Evolutionary conservation across 2,113 vertebrate genomes (phyloP).

Genomic region (Tringa solitaria): DNA sequence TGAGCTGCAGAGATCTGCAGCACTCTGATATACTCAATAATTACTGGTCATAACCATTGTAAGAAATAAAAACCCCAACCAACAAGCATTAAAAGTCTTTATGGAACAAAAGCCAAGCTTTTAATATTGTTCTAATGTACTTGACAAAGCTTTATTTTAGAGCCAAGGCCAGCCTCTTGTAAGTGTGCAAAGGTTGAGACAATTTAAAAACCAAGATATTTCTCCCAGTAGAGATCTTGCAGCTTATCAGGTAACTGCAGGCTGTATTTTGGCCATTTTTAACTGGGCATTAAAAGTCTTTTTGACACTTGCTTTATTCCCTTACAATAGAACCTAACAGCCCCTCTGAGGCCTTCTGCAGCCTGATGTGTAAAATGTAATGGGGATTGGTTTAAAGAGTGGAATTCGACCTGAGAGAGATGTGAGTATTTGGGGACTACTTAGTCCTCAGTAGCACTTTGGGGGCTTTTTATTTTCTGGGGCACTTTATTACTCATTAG

Average conservation of each 20-base stretch:
- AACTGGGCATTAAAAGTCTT: conserved; percentile 69
- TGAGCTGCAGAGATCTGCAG: neutral
- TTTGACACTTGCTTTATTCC: conserved; percentile 71
- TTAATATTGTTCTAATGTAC: conserved; percentile 37
- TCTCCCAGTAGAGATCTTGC: conserved; percentile 56
- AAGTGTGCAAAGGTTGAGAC: conserved; percentile 24
- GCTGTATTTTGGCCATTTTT: conserved; percentile 44
- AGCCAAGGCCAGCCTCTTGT: neutral
- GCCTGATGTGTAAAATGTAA: conserved; percentile 40
- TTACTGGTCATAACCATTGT: neutral
- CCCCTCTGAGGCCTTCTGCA: conserved; percentile 20
- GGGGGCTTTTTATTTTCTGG: conserved; percentile 50
- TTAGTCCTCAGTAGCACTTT: conserved; percentile 50
- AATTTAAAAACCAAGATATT: conserved; percentile 56
- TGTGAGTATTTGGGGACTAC: conserved; percentile 50
- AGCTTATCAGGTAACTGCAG: conserved; percentile 57
- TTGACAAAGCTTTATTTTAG: conserved; percentile 32
- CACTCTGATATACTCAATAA: neutral
- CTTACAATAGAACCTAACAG: conserved; percentile 50
- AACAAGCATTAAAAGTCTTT: neutral
- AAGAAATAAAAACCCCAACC: neutral
- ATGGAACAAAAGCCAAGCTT: conserved; percentile 31
- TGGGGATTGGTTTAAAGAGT: conserved; percentile 54
- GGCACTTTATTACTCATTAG: conserved; percentile 57
- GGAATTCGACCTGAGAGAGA: conserved; percentile 66